Evolutionary conservation across 2,888 invertebrate species (phyloP), one percentile per base, ranked within the genome.

Genomic region (Patella ulyssiponensis): DNA sequence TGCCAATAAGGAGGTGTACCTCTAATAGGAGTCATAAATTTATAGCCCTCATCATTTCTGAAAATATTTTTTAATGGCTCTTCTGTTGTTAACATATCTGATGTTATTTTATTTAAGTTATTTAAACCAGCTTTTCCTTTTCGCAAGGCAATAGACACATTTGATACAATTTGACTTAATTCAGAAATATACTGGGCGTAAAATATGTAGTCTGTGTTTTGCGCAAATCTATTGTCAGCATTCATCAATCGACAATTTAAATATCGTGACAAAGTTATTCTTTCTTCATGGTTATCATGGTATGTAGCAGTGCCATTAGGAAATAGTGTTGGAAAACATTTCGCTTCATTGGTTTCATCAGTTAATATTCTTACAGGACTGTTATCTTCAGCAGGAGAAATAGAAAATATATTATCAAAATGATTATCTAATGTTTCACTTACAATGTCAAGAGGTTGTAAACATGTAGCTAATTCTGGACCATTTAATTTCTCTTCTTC

Each of bases 341-440:
- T 76, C 9, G 74, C 77, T 71, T 79, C 77, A 72, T 73, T 77
- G 3, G 72, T 77, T 27, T 70, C 23, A 69, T 74, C 74, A 56
- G 73, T 70, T 33, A 77, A 72, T 44, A 81, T 69, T n/a, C 56
- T 51, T 1, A 77, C n/a, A 27, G 81, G 81, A 17, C 44, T 76
- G 15, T 77, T 73, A 7, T 74, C 78, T 76, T 81, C 81, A n/a
- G 71, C 78, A 12, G 79, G 82, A 15, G 82, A 79, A 15, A 82
- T 23, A 76, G 54, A 73, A 69, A 76, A 77, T 14, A 78, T 76
- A 14, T 75, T 33, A 56, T 82, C 75, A 52, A 56, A 70, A 77
- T 75, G 53, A 27, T 77, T 58, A 51, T 79, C 79, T 17, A 77
- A 15, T 27, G 74, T 53, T 44, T 79, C 77, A 51, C 79, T 78